Conservation (phyloP, 1,140 invertebrate species). For the Cotesia glomerata region DNA sequence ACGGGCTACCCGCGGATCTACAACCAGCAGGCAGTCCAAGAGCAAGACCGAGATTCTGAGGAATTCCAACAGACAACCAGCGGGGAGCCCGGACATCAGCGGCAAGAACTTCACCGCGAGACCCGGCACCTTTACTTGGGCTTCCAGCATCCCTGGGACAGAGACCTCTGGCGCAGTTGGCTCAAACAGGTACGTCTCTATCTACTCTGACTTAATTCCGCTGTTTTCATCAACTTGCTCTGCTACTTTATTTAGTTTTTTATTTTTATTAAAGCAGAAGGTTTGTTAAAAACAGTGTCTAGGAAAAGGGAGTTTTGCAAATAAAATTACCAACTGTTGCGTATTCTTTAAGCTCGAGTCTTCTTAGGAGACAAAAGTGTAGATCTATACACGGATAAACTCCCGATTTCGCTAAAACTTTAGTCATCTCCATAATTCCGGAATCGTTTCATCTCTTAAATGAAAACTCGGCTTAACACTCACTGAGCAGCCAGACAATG, state of each 20-base stretch:
- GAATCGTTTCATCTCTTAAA: no score
- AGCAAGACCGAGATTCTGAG: conserved; percentile 24
- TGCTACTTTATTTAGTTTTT: no score
- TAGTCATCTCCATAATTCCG: no score
- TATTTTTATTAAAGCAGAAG: no score
- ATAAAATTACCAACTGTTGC: neutral
- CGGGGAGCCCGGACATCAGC: conserved; percentile 18
- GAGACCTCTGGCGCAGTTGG: conserved; percentile 70
- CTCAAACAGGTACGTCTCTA: conserved; percentile 64
- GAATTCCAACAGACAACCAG: conserved; percentile 36
- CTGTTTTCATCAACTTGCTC: neutral
- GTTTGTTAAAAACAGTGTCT: no score
- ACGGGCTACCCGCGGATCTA: conserved; percentile 56
- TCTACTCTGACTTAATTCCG: neutral
- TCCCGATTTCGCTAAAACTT: no score
- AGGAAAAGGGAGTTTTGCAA: no score
- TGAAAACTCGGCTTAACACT: no score
- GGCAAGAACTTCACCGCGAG: conserved; percentile 46
- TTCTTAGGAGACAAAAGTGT: no score
- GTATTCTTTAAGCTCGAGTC: neutral
- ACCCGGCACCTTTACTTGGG: conserved; percentile 67
- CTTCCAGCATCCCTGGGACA: conserved; percentile 70
- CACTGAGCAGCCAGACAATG: no score
- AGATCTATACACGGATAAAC: no score
- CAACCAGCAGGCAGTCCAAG: conserved; percentile 25